These are phyloP conservation scores for Amblyornis subalaris DNA, from an alignment of 2,113 vertebrate genomes.

Conservation along the genomic window DNA sequence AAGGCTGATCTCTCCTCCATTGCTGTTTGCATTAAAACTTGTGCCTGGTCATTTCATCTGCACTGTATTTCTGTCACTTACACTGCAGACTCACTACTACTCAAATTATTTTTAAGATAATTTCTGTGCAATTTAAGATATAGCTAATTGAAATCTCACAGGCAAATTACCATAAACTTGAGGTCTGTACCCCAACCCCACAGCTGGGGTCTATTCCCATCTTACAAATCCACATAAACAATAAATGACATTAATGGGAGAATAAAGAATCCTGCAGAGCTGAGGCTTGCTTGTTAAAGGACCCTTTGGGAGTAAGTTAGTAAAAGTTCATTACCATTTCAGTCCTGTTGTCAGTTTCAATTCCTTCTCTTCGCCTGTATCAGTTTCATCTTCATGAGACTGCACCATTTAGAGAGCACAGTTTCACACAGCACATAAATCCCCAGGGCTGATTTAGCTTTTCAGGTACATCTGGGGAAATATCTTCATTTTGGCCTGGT, in stretches of 20 bases:
- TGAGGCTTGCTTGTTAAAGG: not conserved
- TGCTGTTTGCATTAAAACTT: not conserved
- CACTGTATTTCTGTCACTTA: not conserved
- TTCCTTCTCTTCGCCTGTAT: not conserved
- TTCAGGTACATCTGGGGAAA: not conserved
- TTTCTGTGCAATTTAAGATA: not conserved
- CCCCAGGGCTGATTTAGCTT: not conserved
- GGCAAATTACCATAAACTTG: not conserved
- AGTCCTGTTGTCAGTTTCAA: not conserved
- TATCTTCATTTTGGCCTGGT: not conserved
- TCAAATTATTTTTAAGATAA: not conserved
- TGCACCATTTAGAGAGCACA: not conserved
- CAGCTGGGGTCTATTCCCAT: not conserved
- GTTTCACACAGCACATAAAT: not conserved
- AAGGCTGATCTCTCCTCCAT: not conserved
- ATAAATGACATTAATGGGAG: not conserved
- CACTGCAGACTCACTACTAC: not conserved
- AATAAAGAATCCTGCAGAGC: not conserved
- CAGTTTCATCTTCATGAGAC: not conserved
- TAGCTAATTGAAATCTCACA: not conserved
- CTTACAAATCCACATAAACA: not conserved
- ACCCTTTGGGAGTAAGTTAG: not conserved
- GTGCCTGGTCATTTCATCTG: not conserved
- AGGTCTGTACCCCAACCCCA: not conserved
- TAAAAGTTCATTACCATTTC: conserved; percentile 45